These are phyloP conservation scores for Trinorchestia longiramus DNA, from an alignment of 1,140 invertebrate species.

Conservation along the genomic window DNA sequence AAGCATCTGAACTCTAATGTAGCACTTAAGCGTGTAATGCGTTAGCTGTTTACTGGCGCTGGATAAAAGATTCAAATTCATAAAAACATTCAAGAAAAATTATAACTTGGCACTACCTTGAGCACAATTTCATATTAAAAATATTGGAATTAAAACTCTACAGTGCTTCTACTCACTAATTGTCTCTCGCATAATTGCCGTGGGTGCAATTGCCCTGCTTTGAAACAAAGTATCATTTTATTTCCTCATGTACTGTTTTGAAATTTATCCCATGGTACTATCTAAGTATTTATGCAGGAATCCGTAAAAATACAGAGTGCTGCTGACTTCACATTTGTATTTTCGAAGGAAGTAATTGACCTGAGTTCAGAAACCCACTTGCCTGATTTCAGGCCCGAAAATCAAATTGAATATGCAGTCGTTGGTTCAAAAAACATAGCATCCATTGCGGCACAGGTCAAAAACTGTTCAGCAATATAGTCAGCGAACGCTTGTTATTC, in stretches of 20 bases:
- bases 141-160: background rate
- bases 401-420: background rate
- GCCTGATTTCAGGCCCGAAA: background rate
- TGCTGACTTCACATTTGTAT: background rate
- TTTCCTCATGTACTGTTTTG: background rate
- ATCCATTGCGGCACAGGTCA: background rate
- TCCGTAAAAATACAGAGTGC: background rate
- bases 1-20: too few species aligned
- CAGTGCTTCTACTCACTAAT: background rate
- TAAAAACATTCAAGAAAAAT: too few species aligned
- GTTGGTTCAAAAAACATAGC: background rate
- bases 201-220: background rate
- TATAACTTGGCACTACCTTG: too few species aligned
- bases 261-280: background rate
- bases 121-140: too few species aligned
- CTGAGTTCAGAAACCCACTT: background rate
- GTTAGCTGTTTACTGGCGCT: too few species aligned
- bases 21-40: too few species aligned
- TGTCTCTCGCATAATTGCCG: background rate
- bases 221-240: background rate
- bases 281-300: background rate
- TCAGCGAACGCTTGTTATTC: background rate
- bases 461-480: background rate
- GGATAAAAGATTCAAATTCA: too few species aligned
- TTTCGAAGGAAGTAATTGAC: background rate